A percentile compares a stretch with the other conserved stretches of the same genome.
These are phyloP conservation scores for Chunga burmeisteri DNA, from an alignment of 2,113 vertebrate genomes.

Conservation along the genomic window DNA sequence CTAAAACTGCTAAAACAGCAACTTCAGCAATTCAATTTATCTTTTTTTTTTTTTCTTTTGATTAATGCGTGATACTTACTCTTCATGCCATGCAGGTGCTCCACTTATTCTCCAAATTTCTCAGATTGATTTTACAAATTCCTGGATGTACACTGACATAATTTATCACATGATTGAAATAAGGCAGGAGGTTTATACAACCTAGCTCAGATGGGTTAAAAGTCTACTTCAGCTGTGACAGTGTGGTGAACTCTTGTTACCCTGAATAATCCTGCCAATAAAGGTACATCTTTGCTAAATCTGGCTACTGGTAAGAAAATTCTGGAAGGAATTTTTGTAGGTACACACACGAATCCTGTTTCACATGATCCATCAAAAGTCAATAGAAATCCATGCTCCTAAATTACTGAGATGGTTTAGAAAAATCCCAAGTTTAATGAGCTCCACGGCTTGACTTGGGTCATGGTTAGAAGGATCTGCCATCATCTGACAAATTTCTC, in stretches of 20 bases:
- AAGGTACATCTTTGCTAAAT: neutral
- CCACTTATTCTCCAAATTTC: neutral
- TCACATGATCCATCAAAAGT: neutral
- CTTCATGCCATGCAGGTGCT: neutral
- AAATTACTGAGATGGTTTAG: neutral
- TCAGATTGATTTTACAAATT: neutral
- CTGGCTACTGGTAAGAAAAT: neutral
- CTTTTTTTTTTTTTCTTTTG: neutral
- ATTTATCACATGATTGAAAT: neutral
- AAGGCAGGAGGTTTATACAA: neutral
- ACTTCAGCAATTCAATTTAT: neutral
- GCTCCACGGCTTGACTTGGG: neutral
- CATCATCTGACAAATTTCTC: neutral
- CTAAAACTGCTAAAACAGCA: neutral
- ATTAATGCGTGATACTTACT: neutral
- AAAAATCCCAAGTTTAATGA: neutral
- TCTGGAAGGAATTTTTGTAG: neutral
- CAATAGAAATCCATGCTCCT: neutral
- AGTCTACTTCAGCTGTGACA: neutral
- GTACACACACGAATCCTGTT: neutral
- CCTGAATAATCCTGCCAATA: neutral
- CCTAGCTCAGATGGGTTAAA: neutral
- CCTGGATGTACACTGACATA: neutral
- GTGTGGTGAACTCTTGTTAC: neutral
- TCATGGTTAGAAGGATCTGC: neutral